Conservation (phyloP, 2,113 vertebrate species). For the Corythornis vintsioides region DNA sequence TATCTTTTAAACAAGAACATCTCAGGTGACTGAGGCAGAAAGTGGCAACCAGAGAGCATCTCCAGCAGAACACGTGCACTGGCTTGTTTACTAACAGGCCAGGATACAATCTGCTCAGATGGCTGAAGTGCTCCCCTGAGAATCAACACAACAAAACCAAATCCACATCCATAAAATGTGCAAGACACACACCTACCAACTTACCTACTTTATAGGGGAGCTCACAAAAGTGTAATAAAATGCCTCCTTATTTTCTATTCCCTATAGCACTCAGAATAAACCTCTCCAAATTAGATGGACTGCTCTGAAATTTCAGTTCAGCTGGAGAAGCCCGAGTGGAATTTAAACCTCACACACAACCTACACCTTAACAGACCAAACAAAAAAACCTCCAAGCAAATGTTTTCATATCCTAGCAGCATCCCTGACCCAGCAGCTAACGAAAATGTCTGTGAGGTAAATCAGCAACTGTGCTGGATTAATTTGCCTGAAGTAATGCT, state of each 20-base stretch:
- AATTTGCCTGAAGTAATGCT: background rate
- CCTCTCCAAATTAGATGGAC: background rate
- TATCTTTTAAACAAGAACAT: background rate
- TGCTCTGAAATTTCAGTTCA: background rate
- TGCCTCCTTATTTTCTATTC: background rate
- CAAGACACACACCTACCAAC: no score
- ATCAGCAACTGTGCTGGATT: background rate
- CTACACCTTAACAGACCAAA: background rate
- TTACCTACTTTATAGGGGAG: background rate
- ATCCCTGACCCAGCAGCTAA: background rate
- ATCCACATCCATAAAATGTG: accelerated
- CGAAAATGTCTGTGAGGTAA: background rate
- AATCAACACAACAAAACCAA: background rate
- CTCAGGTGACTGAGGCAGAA: background rate
- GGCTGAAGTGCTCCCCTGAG: background rate
- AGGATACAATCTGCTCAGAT: background rate
- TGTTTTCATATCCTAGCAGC: background rate
- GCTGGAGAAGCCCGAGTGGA: background rate
- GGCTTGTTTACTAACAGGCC: background rate
- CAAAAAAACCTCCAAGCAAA: background rate
- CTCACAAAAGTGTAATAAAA: background rate
- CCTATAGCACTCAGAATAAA: background rate
- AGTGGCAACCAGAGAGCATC: background rate
- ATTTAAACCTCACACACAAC: background rate
- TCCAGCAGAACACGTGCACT: background rate